These are phyloP conservation scores for Thamnophis elegans DNA, from an alignment of 2,797 vertebrate genomes.

Conservation along the genomic window DNA sequence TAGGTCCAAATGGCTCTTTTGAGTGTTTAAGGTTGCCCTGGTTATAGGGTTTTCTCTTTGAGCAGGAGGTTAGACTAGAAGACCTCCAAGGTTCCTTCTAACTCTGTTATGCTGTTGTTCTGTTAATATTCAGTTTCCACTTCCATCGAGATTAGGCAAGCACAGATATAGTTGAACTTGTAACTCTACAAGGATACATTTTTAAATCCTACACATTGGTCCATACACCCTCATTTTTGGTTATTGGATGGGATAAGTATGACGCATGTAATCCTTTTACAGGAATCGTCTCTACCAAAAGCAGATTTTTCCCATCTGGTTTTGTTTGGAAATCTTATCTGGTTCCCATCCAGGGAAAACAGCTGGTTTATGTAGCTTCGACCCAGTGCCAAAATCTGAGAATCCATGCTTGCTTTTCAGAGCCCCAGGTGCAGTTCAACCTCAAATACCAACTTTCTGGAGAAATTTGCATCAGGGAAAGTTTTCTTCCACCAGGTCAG, in stretches of 20 bases:
- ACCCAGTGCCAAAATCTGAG: background rate
- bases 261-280: background rate
- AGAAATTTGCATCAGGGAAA: background rate
- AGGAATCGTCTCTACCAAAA: background rate
- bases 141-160: background rate
- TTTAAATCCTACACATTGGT: background rate
- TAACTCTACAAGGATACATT: background rate
- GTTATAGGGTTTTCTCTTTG: background rate
- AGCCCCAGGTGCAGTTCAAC: background rate
- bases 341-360: constrained; percentile 17
- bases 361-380: constrained; percentile 6
- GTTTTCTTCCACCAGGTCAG: background rate
- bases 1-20: no score
- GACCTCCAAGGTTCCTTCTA: background rate
- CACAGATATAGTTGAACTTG: background rate
- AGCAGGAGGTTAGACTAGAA: background rate
- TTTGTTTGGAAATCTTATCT: constrained; percentile 19
- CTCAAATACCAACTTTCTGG: background rate
- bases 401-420: background rate
- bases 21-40: no score
- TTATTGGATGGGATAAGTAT: rapidly evolving
- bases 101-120: background rate
- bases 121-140: background rate
- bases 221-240: background rate
- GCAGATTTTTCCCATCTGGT: background rate